Conservation (phyloP, 2,797 vertebrate genomes). For the Echeneis naucrates region DNA sequence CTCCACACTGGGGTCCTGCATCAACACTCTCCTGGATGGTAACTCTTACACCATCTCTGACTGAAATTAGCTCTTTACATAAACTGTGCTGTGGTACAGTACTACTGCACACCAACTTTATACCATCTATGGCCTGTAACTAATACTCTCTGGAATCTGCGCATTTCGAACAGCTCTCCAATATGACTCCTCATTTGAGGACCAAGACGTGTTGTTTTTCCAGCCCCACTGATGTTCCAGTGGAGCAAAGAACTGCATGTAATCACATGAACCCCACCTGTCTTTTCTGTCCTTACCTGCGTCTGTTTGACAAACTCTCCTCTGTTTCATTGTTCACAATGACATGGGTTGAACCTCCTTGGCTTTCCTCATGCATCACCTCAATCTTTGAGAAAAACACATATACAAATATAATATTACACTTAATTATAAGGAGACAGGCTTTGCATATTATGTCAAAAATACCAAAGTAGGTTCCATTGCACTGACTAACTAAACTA, state of each 20-base stretch:
- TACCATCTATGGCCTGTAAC: not conserved
- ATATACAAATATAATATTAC: constrained; percentile 6
- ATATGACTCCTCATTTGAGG: not conserved
- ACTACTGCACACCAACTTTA: not conserved
- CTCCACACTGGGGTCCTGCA: not conserved
- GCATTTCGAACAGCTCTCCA: not conserved
- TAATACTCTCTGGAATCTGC: not conserved
- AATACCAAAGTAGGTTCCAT: not conserved
- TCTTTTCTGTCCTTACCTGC: constrained; percentile 84
- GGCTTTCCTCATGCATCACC: constrained; percentile 92
- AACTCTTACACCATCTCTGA: not conserved
- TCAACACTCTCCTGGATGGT: not conserved
- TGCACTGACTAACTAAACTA: not conserved
- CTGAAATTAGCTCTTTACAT: not conserved
- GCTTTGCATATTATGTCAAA: not conserved
- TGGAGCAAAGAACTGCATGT: not conserved
- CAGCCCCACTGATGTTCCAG: not conserved
- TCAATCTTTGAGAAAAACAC: constrained; percentile 87
- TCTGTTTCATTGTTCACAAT: constrained; percentile 87
- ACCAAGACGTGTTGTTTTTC: not conserved
- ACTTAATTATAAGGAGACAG: not conserved
- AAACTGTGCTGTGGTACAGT: not conserved
- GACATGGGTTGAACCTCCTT: constrained; percentile 87
- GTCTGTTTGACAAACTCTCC: constrained; percentile 89
- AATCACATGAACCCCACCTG: not conserved